Evolutionary conservation across 2,888 invertebrate genomes (phyloP).

Genomic region (Rhimphoctona megacephalus): DNA sequence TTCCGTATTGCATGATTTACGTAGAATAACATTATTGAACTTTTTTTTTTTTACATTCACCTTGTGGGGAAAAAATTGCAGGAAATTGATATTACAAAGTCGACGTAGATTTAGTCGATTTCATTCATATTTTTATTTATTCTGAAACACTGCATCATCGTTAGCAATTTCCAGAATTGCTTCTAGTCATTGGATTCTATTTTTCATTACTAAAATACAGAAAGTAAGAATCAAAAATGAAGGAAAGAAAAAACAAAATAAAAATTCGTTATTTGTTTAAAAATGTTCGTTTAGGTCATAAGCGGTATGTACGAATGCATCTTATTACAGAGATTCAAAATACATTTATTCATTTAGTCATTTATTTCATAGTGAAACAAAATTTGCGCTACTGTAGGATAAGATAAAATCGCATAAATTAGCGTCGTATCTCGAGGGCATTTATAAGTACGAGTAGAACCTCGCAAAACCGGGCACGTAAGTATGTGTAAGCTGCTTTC

Average conservation of each 20-base stretch:
- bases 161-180: too few relatives aligned
- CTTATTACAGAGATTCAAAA: conserved; percentile 5
- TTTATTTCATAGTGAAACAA: neutral
- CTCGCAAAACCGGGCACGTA: neutral
- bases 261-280: neutral
- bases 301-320: neutral
- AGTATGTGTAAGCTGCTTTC: conserved; percentile 6
- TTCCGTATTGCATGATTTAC: neutral
- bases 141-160: too few relatives aligned
- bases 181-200: too few relatives aligned
- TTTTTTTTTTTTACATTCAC: neutral
- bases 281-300: too few relatives aligned
- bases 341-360: neutral
- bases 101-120: too few relatives aligned
- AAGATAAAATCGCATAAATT: conserved; percentile 37
- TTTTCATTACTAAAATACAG: too few relatives aligned
- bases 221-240: neutral
- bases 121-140: neutral
- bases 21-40: neutral
- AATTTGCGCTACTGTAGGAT: conserved; percentile 19
- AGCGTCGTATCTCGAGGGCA: conserved; percentile 26
- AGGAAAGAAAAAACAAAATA: neutral
- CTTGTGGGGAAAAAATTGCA: neutral
- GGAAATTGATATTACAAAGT: neutral
- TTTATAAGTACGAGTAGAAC: neutral